Evolutionary conservation across 2,797 vertebrate species (phyloP), one percentile per base, ranked within the genome.

Genomic region (Adelosebastes latens): DNA sequence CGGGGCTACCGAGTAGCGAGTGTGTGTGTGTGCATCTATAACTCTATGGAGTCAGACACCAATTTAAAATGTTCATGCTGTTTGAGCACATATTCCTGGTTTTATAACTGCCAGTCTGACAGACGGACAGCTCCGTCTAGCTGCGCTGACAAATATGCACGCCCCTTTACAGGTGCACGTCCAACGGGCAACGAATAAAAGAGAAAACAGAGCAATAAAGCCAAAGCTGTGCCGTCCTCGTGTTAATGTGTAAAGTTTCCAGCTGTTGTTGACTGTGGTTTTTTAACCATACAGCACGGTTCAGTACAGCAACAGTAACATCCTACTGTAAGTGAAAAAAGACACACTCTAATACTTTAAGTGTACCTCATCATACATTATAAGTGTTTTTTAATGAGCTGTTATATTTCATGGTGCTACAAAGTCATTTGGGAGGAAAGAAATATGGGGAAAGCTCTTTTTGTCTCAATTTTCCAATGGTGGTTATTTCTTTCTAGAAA

Each of bases 11-110:
- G 62, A 64, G 58, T 52, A 66, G 31, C 31, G 14, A 16, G 13
- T 39, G 49, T 70, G 63, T 29, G 62, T 62, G 58, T 72, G 58
- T 18, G 64, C 6, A 20, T 80, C 6, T 69, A 42, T 64, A 65
- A 66, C 61, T 66, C 72, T 58, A 56, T 59, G 52, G 63, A 90
- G 79, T 85, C 85, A 82, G 78, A 91, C 87, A 88, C 78, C 90
- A 91, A 91, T 93, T 93, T 93, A 87, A 91, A 90, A 90, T 89
- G 84, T 90, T 93, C 89, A 92, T 82, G 89, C 87, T 84, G 85
- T 88, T 87, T 88, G 89, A 91, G 78, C 90, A 81, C 83, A 90
- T 85, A 92, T 83, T 84, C 80, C 70, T 34, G 75, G 83, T 88
- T 90, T 88, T 84, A 83, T 71, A 83, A 70, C 72, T 5, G 75